These are phyloP conservation scores for Papilio gigon DNA, from an alignment of 2,888 invertebrate species.

Conservation along the genomic window DNA sequence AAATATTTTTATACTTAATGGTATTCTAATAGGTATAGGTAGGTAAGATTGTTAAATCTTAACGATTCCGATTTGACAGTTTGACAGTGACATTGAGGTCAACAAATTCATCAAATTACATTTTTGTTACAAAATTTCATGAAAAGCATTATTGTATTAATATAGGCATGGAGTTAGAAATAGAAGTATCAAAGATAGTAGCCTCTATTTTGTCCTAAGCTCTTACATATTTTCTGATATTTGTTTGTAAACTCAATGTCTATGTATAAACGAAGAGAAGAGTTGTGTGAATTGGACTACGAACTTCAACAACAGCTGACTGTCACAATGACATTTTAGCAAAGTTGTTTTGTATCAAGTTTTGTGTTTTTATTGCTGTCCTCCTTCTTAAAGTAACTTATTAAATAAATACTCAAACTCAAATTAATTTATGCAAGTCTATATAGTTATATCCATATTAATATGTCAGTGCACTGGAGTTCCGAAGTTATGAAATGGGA, in stretches of 20 bases:
- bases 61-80: no score
- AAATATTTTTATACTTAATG: no score
- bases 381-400: constrained; percentile 3
- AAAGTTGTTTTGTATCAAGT: constrained; percentile 27
- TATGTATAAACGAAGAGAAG: background rate
- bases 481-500: constrained; percentile 84
- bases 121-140: no score
- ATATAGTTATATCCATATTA: constrained; percentile 11
- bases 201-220: background rate
- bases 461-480: constrained; percentile 79
- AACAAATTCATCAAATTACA: no score
- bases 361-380: background rate
- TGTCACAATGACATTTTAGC: constrained; percentile 34
- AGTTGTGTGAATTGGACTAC: background rate
- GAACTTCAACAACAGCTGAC: constrained; percentile 24
- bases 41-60: no score
- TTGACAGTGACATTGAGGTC: no score
- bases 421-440: background rate
- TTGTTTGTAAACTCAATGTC: background rate
- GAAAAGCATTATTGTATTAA: no score
- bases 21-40: no score
- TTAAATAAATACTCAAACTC: background rate
- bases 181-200: no score
- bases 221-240: background rate
- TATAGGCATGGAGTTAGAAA: no score